Conservation (phyloP, 2,797 vertebrate species). For the Lithobates sylvaticus region DNA sequence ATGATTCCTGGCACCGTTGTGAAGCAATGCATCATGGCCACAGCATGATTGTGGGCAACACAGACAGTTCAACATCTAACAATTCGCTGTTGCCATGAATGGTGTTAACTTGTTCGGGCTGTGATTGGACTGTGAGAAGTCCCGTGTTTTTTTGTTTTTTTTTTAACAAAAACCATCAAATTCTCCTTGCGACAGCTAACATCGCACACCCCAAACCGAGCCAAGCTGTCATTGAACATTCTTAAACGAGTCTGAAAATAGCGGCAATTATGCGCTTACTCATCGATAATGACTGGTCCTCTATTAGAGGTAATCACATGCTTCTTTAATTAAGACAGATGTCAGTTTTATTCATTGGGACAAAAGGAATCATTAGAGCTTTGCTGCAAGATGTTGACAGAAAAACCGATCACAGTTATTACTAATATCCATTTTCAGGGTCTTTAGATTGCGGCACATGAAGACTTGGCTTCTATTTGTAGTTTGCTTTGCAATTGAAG, state of each 20-base stretch:
- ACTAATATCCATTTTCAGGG: neutral
- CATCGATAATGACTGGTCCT: conserved; percentile 29
- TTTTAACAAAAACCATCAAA: neutral
- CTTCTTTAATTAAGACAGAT: conserved; percentile 3
- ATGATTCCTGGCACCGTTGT: no score
- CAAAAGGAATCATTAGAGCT: neutral
- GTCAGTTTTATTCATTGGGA: neutral
- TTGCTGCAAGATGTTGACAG: neutral
- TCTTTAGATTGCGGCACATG: no score
- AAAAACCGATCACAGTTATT: neutral
- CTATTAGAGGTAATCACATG: neutral
- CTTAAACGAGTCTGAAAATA: conserved; percentile 9
- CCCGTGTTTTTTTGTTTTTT: neutral
- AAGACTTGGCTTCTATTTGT: no score
- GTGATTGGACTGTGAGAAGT: no score
- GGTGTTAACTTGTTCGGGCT: no score
- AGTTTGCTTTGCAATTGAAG: no score
- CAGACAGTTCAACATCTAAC: no score
- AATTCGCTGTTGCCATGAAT: no score
- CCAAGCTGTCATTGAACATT: conserved; percentile 9
- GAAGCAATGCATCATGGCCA: no score
- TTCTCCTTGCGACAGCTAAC: neutral
- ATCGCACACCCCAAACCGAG: neutral
- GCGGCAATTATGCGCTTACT: neutral
- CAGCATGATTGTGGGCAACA: no score